Conservation (phyloP, 2,888 invertebrate genomes). For the Seira sanloemensis region DNA sequence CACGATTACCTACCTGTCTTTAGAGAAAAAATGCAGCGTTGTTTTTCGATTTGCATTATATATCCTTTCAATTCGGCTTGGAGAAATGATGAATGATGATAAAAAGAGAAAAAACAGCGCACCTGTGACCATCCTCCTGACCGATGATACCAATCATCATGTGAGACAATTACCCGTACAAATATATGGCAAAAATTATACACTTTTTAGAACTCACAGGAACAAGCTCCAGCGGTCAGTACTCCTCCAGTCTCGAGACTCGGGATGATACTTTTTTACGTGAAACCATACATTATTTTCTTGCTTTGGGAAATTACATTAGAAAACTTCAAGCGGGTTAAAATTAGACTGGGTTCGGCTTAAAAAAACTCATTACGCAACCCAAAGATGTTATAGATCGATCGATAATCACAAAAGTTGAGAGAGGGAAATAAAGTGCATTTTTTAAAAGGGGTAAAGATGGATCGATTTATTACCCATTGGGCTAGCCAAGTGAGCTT, state of each 20-base stretch:
- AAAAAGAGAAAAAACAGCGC: constrained; percentile 41
- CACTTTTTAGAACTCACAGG: background rate
- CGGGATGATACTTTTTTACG: no score
- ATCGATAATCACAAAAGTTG: background rate
- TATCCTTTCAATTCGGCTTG: background rate
- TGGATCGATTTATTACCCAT: constrained; percentile 58
- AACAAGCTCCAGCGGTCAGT: background rate
- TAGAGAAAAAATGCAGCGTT: constrained; percentile 12
- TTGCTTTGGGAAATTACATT: background rate
- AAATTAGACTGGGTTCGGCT: background rate
- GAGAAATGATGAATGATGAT: constrained; percentile 5
- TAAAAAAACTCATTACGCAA: background rate
- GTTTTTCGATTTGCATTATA: background rate
- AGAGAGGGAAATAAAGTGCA: constrained; percentile 12
- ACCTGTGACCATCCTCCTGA: constrained; percentile 34
- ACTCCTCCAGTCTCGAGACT: background rate
- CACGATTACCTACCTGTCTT: constrained; percentile 43
- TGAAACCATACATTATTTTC: background rate
- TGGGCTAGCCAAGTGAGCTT: background rate
- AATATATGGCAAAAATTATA: background rate
- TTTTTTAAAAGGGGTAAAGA: constrained; percentile 23
- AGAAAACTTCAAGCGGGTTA: background rate
- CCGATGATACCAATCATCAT: constrained; percentile 13
- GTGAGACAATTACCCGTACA: background rate
- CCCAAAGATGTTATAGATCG: constrained; percentile 5